A percentile compares a stretch with the other conserved stretches of the same genome.
These are phyloP conservation scores for Nasonia vitripennis DNA, from an alignment of 1,140 invertebrate species.

Conservation along the genomic window DNA sequence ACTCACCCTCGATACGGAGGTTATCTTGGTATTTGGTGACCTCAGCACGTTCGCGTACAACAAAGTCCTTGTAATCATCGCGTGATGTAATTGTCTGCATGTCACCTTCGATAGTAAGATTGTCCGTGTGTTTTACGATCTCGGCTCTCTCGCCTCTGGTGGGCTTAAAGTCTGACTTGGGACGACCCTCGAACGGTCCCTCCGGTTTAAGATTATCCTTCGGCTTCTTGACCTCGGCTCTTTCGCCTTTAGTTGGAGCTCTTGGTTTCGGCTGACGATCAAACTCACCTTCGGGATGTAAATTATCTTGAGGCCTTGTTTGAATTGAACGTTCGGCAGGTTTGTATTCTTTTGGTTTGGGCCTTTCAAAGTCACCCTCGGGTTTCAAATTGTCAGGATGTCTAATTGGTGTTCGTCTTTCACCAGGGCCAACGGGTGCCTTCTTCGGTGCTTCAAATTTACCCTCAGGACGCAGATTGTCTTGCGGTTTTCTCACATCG, in stretches of 20 bases:
- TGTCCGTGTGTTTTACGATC: constrained; percentile 78
- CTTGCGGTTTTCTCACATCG: constrained; percentile 73
- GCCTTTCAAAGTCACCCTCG: constrained; percentile 62
- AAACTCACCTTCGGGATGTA: constrained; percentile 76
- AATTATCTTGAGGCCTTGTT: constrained; percentile 74
- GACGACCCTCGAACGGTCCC: constrained; percentile 74
- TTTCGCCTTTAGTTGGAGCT: constrained; percentile 72
- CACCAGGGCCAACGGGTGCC: constrained; percentile 62
- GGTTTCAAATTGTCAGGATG: constrained; percentile 75
- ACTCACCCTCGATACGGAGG: constrained; percentile 80
- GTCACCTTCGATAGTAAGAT: constrained; percentile 81
- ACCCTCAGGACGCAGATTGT: constrained; percentile 77
- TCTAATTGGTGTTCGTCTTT: constrained; percentile 75
- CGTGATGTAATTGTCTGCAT: constrained; percentile 62
- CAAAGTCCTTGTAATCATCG: constrained; percentile 67
- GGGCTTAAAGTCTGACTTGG: constrained; percentile 75
- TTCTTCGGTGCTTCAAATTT: constrained; percentile 72
- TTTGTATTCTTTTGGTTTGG: constrained; percentile 57
- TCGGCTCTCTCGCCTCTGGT: constrained; percentile 77
- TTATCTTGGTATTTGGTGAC: constrained; percentile 72
- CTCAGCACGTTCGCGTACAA: constrained; percentile 58
- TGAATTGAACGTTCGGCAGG: constrained; percentile 61
- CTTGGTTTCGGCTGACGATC: constrained; percentile 70
- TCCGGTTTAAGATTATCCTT: constrained; percentile 77
- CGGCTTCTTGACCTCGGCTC: constrained; percentile 68